Evolutionary conservation across 2,113 vertebrate species (phyloP).

Genomic region (Tauraco erythrolophus): DNA sequence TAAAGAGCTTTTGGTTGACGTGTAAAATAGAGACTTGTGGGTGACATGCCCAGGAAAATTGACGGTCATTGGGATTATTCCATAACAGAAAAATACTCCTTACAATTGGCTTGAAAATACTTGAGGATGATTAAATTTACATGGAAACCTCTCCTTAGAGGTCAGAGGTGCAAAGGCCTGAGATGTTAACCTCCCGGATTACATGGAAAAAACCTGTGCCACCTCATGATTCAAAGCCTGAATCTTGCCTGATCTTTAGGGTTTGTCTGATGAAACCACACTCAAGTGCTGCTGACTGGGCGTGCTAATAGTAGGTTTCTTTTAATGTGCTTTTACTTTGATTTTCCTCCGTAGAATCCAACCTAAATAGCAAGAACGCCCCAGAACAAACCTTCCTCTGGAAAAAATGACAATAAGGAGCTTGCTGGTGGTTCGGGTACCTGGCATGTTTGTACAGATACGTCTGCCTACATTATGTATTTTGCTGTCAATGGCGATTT

Average conservation of each 20-base stretch:
- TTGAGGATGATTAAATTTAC: background rate
- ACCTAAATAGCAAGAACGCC: background rate
- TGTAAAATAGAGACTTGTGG: conserved; percentile 43
- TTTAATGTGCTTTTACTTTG: background rate
- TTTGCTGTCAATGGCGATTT: background rate
- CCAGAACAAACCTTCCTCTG: background rate
- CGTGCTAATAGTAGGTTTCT: background rate
- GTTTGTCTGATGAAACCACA: background rate
- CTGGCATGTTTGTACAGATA: background rate
- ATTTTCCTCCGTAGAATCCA: background rate
- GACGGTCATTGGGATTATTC: background rate
- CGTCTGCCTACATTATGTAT: rapidly evolving
- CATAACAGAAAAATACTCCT: background rate
- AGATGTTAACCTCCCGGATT: background rate
- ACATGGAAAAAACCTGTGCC: background rate
- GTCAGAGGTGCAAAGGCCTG: background rate
- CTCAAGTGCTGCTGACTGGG: background rate
- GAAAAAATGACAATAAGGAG: background rate
- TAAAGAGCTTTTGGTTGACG: conserved; percentile 16
- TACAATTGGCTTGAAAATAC: background rate
- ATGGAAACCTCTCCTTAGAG: background rate
- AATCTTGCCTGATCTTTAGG: background rate
- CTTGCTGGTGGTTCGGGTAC: background rate
- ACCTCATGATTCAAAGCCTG: background rate
- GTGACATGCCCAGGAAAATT: conserved; percentile 19